phyloP scores from a whole-genome alignment of 2,888 invertebrate species.

The Drosophila hamatofila region DNA sequence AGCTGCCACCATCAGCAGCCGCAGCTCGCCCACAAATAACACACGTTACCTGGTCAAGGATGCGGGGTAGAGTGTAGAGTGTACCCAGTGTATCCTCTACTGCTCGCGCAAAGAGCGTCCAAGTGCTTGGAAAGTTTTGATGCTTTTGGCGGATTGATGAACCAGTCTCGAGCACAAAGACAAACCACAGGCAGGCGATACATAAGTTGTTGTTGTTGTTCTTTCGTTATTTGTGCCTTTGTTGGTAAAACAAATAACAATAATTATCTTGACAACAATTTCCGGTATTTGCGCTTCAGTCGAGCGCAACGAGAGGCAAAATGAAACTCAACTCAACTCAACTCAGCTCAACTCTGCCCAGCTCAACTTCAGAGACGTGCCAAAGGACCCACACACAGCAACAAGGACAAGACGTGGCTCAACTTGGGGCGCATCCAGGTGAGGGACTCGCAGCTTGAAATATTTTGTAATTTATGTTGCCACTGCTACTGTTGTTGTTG shows the following conservation, averaged over 20 bases:
- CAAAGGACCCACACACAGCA: slow-evolving; percentile 47
- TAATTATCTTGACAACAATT: slow-evolving; percentile 86
- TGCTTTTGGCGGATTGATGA: slow-evolving; percentile 74
- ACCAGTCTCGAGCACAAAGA: slow-evolving; percentile 46
- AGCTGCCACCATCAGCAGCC: slow-evolving; percentile 54
- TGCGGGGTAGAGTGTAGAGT: background rate
- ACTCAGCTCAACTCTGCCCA: slow-evolving; percentile 45
- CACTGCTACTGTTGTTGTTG: slow-evolving; percentile 32
- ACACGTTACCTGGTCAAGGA: slow-evolving; percentile 48
- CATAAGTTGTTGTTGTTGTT: slow-evolving; percentile 20
- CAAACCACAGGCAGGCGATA: slow-evolving; percentile 31
- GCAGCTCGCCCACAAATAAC: slow-evolving; percentile 66
- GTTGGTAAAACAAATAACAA: slow-evolving; percentile 83
- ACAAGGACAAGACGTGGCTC: slow-evolving; percentile 35
- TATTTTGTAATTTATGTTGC: slow-evolving; percentile 62
- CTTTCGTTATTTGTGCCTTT: slow-evolving; percentile 47
- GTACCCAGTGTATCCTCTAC: too few relatives aligned
- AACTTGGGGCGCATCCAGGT: slow-evolving; percentile 43
- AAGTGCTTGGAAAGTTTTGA: slow-evolving; percentile 57
- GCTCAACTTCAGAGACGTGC: slow-evolving; percentile 65
- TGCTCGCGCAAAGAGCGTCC: slow-evolving; percentile 4
- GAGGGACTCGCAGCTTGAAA: slow-evolving; percentile 58
- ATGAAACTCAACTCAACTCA: slow-evolving; percentile 69
- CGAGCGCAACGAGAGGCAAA: slow-evolving; percentile 79
- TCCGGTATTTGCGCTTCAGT: slow-evolving; percentile 84